These are phyloP conservation scores for Campoletis sonorensis DNA, from an alignment of 1,140 invertebrate species.

Conservation along the genomic window DNA sequence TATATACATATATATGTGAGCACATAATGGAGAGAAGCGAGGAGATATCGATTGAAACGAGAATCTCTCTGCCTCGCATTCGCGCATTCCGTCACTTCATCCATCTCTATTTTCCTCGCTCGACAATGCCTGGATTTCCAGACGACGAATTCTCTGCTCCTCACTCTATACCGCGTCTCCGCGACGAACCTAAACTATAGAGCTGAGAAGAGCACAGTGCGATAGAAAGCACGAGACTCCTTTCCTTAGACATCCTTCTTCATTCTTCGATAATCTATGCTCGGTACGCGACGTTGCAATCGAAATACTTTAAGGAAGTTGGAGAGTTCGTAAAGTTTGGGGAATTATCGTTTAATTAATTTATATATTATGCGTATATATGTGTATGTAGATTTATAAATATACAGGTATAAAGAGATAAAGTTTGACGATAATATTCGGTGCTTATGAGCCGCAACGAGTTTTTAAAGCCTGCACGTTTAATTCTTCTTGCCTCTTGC, in stretches of 20 bases:
- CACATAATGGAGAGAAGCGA: conserved; percentile 13
- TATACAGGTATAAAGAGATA: neutral
- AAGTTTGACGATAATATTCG: conserved; percentile 17
- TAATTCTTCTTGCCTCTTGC: conserved; percentile 65
- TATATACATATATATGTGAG: neutral
- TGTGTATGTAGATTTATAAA: neutral
- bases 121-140: conserved; percentile 45
- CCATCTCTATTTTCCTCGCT: conserved; percentile 33
- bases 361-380: neutral
- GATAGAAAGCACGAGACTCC: neutral
- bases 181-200: neutral
- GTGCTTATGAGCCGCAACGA: conserved; percentile 15
- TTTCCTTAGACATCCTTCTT: neutral
- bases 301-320: neutral
- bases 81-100: conserved; percentile 30
- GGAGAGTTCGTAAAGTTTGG: neutral
- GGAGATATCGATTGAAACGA: conserved; percentile 44
- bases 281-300: neutral
- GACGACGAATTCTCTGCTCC: conserved; percentile 23
- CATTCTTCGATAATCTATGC: neutral
- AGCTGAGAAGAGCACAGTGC: no score
- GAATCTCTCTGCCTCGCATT: conserved; percentile 26
- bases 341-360: conserved; percentile 20
- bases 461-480: conserved; percentile 66
- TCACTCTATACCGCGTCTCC: conserved; percentile 12